These are phyloP conservation scores for Hesperia comma DNA, from an alignment of 2,888 invertebrate genomes.

Conservation along the genomic window DNA sequence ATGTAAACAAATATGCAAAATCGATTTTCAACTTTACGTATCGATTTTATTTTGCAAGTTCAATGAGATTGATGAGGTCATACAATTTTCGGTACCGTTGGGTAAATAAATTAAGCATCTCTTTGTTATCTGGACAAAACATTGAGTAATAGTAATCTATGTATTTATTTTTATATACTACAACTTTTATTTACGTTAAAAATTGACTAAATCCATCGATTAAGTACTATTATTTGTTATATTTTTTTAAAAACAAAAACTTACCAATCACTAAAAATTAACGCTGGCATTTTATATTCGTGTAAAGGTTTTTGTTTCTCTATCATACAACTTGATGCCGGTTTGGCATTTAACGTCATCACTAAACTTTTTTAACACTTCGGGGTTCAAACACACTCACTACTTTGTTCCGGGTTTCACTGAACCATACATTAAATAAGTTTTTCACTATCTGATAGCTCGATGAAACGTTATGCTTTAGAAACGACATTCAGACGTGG, in stretches of 20 bases:
- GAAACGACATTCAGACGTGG: constrained; percentile 75
- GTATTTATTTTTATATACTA: no score
- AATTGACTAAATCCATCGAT: no score
- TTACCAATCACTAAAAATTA: constrained; percentile 87
- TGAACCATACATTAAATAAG: constrained; percentile 57
- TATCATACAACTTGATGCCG: constrained; percentile 78
- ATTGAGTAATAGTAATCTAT: no score
- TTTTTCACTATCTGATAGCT: constrained; percentile 51
- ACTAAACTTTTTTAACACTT: constrained; percentile 75
- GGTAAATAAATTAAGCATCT: no score
- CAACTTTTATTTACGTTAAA: no score
- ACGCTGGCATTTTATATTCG: constrained; percentile 84
- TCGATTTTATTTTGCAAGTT: not conserved
- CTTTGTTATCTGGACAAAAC: no score
- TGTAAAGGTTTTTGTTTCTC: constrained; percentile 76
- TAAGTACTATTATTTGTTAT: no score
- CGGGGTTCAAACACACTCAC: constrained; percentile 57
- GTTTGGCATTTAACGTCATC: constrained; percentile 82
- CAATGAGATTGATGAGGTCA: not conserved
- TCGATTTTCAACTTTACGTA: not conserved
- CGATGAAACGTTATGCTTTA: constrained; percentile 53
- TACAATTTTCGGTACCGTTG: no score
- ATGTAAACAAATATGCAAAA: no score
- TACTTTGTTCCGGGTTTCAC: constrained; percentile 61
- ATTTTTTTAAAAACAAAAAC: constrained; percentile 50